phyloP scores from a whole-genome alignment of 1,140 invertebrate species.

The Platyura marginata region DNA sequence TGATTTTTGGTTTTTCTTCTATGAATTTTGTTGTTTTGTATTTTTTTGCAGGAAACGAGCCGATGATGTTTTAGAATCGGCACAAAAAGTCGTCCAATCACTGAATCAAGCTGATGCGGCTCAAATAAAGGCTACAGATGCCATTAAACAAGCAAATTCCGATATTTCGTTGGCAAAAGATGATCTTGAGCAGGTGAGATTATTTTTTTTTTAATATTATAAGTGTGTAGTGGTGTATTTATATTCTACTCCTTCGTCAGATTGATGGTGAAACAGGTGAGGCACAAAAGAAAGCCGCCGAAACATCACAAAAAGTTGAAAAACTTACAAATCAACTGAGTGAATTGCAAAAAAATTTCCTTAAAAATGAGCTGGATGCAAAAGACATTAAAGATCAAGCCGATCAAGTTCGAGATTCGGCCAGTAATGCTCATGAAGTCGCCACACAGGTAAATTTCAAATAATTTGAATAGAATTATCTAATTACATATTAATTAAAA shows the following conservation, averaged over 20 bases:
- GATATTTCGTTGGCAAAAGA: slow-evolving; percentile 58
- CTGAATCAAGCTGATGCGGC: slow-evolving; percentile 49
- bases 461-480: background rate
- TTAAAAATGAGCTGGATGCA: slow-evolving; percentile 48
- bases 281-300: slow-evolving; percentile 52
- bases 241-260: slow-evolving; percentile 11
- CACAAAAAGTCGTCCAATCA: slow-evolving; percentile 34
- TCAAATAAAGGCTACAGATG: slow-evolving; percentile 55
- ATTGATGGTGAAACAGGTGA: slow-evolving; percentile 46
- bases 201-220: background rate
- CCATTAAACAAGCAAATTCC: slow-evolving; percentile 59
- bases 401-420: slow-evolving; percentile 28
- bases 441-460: slow-evolving; percentile 6
- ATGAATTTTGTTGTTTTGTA: background rate
- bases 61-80: slow-evolving; percentile 32
- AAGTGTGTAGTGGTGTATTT: background rate
- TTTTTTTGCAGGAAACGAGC: slow-evolving; percentile 20
- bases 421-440: slow-evolving; percentile 18
- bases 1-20: background rate
- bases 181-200: slow-evolving; percentile 38
- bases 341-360: slow-evolving; percentile 52
- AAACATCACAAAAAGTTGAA: slow-evolving; percentile 48
- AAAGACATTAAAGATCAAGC: slow-evolving; percentile 35
- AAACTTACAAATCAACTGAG: slow-evolving; percentile 43
- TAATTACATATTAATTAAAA: too few species aligned